phyloP scores from a whole-genome alignment of 2,888 invertebrate species.

The Cyrtodaria siliqua region DNA sequence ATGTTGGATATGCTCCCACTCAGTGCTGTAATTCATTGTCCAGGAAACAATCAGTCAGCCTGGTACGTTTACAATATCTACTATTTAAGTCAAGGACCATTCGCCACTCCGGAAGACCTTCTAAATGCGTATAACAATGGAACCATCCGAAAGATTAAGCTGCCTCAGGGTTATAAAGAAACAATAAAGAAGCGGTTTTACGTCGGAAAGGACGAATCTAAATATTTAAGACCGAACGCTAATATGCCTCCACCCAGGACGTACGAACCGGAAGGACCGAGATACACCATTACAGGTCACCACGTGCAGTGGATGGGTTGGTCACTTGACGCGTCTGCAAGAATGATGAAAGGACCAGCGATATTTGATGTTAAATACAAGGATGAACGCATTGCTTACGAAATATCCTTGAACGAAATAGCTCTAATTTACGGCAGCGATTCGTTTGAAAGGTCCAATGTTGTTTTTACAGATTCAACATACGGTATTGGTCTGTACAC shows the following conservation, averaged over 20 bases:
- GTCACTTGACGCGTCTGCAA: conserved; percentile 63
- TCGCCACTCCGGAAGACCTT: conserved; percentile 33
- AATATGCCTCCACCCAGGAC: conserved; percentile 58
- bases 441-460: conserved; percentile 50
- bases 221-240: conserved; percentile 36
- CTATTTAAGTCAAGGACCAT: conserved; percentile 66
- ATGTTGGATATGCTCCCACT: conserved; percentile 57
- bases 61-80: conserved; percentile 56
- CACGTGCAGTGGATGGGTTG: conserved; percentile 70
- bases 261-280: conserved; percentile 64
- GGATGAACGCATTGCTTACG: conserved; percentile 69
- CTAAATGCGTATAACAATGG: conserved; percentile 36
- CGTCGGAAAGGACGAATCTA: conserved; percentile 26
- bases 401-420: conserved; percentile 70
- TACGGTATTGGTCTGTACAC: conserved; percentile 61
- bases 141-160: conserved; percentile 37
- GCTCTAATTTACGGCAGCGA: conserved; percentile 62
- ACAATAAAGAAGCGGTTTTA: conserved; percentile 33
- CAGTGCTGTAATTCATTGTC: conserved; percentile 47
- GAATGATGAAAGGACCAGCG: conserved; percentile 57
- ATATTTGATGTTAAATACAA: conserved; percentile 64
- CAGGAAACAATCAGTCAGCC: conserved; percentile 37
- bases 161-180: conserved; percentile 46
- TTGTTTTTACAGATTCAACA: conserved; percentile 56
- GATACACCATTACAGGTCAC: conserved; percentile 66